A percentile compares a stretch with the other conserved stretches of the same genome.
Conservation (phyloP, 2,113 vertebrate genomes). For the Oreochromis niloticus region DNA sequence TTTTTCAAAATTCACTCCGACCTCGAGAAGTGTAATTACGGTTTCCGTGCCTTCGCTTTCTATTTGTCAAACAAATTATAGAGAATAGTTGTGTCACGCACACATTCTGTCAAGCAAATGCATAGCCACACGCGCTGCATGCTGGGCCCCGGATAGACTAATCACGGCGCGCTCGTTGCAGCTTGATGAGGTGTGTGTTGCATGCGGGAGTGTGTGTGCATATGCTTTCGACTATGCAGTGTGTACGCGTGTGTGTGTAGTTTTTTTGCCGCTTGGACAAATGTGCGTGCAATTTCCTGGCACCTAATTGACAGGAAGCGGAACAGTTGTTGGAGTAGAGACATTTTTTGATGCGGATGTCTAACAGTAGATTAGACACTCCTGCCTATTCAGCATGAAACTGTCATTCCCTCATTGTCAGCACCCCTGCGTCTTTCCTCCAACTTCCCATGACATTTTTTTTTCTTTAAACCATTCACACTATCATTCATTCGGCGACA, state of each 20-base stretch:
- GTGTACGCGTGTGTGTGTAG: not conserved
- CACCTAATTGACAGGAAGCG: constrained; percentile 61
- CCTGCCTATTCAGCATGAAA: constrained; percentile 48
- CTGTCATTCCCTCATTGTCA: constrained; percentile 49
- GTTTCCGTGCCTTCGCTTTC: constrained; percentile 17
- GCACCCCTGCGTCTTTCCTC: constrained; percentile 27
- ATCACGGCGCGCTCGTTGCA: constrained; percentile 34
- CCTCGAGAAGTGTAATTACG: constrained; percentile 30
- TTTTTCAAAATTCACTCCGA: not conserved
- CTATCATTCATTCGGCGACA: not conserved
- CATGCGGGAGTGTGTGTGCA: constrained; percentile 16
- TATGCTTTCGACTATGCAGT: not conserved
- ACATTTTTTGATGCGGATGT: constrained; percentile 34
- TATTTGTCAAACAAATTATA: constrained; percentile 45
- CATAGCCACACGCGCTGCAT: not conserved
- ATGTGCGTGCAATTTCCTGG: constrained; percentile 44
- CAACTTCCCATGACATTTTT: constrained; percentile 2
- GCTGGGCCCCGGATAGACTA: constrained; percentile 42
- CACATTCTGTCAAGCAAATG: not conserved
- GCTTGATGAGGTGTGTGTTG: constrained; percentile 41
- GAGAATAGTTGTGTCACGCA: constrained; percentile 13
- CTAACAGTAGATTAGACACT: constrained; percentile 51
- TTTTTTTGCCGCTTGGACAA: constrained; percentile 31
- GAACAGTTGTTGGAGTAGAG: constrained; percentile 39
- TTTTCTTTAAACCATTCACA: not conserved